phyloP scores from a whole-genome alignment of 2,797 vertebrate genomes.

The Chanos chanos region DNA sequence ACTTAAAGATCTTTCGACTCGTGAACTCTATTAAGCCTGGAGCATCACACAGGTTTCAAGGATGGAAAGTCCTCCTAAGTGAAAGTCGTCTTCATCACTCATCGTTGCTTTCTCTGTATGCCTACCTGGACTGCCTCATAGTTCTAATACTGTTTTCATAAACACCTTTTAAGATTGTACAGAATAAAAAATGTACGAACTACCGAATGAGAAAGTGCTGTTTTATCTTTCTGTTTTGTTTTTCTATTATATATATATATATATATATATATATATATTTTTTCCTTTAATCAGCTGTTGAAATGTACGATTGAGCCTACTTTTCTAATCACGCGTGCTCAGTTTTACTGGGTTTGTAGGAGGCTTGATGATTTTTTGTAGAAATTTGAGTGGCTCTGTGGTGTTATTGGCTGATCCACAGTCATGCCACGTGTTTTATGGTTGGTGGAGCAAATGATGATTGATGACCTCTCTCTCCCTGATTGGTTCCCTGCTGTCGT shows the following conservation, averaged over 20 bases:
- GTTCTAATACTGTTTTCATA: slow-evolving; percentile 29
- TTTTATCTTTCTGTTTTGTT: slow-evolving; percentile 22
- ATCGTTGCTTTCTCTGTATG: not conserved
- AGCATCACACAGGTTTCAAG: slow-evolving; percentile 5
- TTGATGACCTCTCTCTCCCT: not conserved
- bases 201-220: slow-evolving; percentile 34
- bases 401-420: slow-evolving; percentile 20
- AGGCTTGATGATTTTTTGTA: slow-evolving; percentile 32
- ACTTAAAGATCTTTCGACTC: slow-evolving; percentile 1
- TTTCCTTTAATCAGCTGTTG: slow-evolving; percentile 40
- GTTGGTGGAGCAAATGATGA: not conserved
- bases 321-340: slow-evolving; percentile 48
- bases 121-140: slow-evolving; percentile 18
- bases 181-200: slow-evolving; percentile 34
- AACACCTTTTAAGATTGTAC: slow-evolving; percentile 41
- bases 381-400: slow-evolving; percentile 22
- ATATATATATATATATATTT: too few species aligned
- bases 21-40: not conserved
- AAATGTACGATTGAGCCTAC: slow-evolving; percentile 49
- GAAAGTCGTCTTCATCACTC: not conserved
- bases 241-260: slow-evolving; percentile 17
- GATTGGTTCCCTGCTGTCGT: too few species aligned
- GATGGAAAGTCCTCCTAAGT: slow-evolving; percentile 3
- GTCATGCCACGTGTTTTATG: too few species aligned
- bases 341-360: slow-evolving; percentile 11